Base-by-base conservation (phyloP, 2,797 vertebrate species). In the Sternarchorhynchus goeldii region DNA sequence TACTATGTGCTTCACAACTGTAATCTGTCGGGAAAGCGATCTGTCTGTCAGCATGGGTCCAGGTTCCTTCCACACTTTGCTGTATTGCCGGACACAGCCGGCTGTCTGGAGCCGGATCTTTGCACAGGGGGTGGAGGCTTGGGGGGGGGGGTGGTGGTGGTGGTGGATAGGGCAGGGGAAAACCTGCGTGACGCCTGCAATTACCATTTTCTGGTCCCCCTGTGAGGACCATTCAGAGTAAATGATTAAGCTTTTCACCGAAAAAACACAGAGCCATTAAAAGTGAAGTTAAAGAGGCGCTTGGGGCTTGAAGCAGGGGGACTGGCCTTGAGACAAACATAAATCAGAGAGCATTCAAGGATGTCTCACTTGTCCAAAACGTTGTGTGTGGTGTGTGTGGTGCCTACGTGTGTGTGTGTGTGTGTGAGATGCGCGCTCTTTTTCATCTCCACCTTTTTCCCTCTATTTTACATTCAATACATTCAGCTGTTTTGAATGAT, bases 401-500 rank as follows among this genome's bases (percentile, higher is more conserved):
- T 75, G 72, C 53, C 39, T 77, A 65, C 31, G 36, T 20, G 62
- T 70, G 76, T 74, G 59, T 21, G 39, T 71, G 34, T 12, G 31
- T 62, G 36, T 50, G 53, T 50, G 45, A 50, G 31, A 50, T 32
- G 21, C 65, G 12, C 50, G 5, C 79, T 78, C 72, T 77, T 32
- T 64, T 68, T 17, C 53, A 85, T 86, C 53, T 55, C 66, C 72
- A 76, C 86, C 86, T 75, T 66, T 85, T 83, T 53, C 66, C 34
- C 53, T 17, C 57, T 72, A 20, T 90, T 81, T 81, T 77, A 72
- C 80, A 57, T 81, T 77, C 87, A 89, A 90, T 88, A 90, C 87
- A 81, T 89, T 87, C 85, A 88, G 89, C 87, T 84, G 73, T 82
- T 85, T 84, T 88, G 88, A 90, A 86, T 86, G 89, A 91, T 92